phyloP scores from a whole-genome alignment of 2,113 vertebrate species.

The Pachycephala philippinensis region DNA sequence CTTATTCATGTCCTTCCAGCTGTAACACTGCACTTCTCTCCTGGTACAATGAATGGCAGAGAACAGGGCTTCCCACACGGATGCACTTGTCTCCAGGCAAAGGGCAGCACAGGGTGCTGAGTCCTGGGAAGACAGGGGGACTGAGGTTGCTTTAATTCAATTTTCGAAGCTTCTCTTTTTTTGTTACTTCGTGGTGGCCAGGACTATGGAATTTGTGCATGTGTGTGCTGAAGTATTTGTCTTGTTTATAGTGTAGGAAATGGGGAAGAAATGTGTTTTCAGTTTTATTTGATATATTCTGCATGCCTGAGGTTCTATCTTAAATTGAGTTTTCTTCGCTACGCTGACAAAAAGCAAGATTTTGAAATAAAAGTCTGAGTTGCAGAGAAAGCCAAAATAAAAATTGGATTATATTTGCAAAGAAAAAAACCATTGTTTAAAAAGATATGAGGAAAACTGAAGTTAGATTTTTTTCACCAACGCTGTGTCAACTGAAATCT shows the following conservation, averaged over 20 bases:
- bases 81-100: background rate
- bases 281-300: conserved; percentile 16
- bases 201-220: background rate
- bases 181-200: background rate
- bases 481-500: background rate
- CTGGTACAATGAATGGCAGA: rapidly evolving
- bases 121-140: background rate
- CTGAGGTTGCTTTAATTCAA: background rate
- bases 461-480: background rate
- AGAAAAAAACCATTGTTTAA: background rate
- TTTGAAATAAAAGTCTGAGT: background rate
- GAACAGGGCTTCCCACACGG: rapidly evolving
- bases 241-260: conserved; percentile 33
- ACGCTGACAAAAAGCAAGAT: background rate
- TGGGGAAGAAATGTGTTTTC: conserved; percentile 42
- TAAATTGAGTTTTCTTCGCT: conserved; percentile 37
- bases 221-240: background rate
- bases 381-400: background rate
- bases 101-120: background rate
- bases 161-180: background rate
- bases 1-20: background rate
- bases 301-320: conserved; percentile 24
- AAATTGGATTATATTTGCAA: background rate
- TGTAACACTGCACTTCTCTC: background rate
- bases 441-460: background rate